Percentiles rank a stretch among this genome's conserved stretches.
phyloP scores from a whole-genome alignment of 2,113 vertebrate genomes.

The Serinus canaria region DNA sequence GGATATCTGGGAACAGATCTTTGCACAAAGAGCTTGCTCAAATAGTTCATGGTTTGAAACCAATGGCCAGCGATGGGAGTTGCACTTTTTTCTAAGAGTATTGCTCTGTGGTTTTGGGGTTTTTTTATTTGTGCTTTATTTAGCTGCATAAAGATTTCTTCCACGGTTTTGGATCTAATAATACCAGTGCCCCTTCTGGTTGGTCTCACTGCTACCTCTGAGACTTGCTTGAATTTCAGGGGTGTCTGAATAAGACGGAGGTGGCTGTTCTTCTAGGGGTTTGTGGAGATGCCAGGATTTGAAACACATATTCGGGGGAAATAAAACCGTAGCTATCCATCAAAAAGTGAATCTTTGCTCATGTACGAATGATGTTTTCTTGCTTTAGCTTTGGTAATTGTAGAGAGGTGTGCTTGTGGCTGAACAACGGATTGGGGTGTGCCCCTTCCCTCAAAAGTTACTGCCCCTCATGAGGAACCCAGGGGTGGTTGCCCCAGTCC shows the following conservation, averaged over 20 bases:
- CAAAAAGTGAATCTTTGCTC: neutral
- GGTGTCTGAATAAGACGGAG: neutral
- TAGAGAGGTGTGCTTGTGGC: neutral
- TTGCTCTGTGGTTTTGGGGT: neutral
- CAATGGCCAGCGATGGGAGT: fast-evolving
- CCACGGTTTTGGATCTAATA: neutral
- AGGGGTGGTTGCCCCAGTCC: fast-evolving
- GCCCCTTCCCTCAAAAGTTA: neutral
- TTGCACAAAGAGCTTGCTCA: neutral
- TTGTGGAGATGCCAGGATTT: neutral
- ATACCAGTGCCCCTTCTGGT: neutral
- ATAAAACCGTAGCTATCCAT: neutral
- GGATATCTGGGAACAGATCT: fast-evolving
- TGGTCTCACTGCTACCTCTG: neutral
- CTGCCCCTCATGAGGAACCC: neutral
- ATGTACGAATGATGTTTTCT: fast-evolving
- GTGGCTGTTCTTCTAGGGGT: fast-evolving
- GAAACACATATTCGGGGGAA: neutral
- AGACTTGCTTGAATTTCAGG: neutral
- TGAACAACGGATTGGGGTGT: neutral
- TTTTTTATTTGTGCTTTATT: neutral
- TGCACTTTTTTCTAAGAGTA: fast-evolving
- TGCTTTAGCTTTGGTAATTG: neutral
- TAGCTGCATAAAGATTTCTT: neutral
- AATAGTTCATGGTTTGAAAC: neutral